Evolutionary conservation across 1,140 invertebrate genomes (phyloP).

Genomic region (Heterodera carotae): DNA sequence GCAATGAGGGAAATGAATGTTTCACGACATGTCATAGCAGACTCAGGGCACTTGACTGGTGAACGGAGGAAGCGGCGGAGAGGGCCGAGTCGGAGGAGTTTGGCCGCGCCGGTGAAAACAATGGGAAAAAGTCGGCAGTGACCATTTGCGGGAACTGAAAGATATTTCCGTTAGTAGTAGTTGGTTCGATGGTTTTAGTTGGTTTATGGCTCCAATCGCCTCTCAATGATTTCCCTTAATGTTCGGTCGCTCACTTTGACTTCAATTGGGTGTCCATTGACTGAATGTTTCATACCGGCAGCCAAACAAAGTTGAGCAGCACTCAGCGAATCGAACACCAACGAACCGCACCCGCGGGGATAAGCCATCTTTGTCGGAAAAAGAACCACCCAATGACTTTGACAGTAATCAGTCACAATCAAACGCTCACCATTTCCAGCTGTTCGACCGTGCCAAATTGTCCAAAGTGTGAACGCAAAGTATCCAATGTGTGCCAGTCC

Average conservation of each 20-base stretch:
- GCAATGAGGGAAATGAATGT: too few relatives aligned
- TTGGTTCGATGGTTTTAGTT: background rate
- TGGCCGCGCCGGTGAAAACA: background rate
- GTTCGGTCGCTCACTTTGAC: conserved; percentile 3
- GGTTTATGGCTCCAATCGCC: background rate
- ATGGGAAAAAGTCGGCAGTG: background rate
- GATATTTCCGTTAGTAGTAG: too few relatives aligned
- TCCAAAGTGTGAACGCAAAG: conserved; percentile 17
- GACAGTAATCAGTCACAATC: background rate
- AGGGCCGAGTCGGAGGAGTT: conserved; percentile 13
- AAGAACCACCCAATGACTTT: too few relatives aligned
- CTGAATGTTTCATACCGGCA: background rate
- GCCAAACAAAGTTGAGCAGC: conserved; percentile 24
- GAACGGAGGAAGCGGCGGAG: conserved; percentile 13
- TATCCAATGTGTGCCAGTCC: conserved; percentile 30
- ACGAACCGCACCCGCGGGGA: conserved; percentile 26
- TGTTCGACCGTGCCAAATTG: conserved; percentile 25
- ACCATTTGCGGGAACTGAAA: background rate
- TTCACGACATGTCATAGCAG: too few relatives aligned
- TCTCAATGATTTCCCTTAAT: background rate
- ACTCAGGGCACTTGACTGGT: too few relatives aligned
- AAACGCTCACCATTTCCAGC: conserved; percentile 23
- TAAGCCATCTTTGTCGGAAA: conserved; percentile 22
- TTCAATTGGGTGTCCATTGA: conserved; percentile 25
- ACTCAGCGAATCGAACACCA: conserved; percentile 12